phyloP scores from a whole-genome alignment of 2,797 vertebrate genomes.

The Sorex maritimensis region DNA sequence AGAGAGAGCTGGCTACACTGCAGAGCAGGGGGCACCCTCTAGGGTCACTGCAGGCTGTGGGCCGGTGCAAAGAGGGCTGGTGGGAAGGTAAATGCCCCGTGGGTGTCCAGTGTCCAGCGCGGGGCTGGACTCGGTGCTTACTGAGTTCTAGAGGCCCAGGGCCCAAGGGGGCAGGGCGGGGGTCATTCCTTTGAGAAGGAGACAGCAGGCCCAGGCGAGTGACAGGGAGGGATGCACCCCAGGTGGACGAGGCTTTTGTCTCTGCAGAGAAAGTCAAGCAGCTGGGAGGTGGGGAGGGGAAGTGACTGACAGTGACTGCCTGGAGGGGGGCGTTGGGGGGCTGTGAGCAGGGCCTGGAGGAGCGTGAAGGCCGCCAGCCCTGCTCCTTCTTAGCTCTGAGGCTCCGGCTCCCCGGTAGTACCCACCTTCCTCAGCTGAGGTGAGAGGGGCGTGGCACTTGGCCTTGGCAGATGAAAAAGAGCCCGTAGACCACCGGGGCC shows the following conservation, averaged over 20 bases:
- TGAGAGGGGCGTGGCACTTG: too few relatives aligned
- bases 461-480: too few relatives aligned
- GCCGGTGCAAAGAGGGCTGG: background rate
- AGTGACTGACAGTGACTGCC: background rate
- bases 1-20: background rate
- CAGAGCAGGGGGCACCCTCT: background rate
- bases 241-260: background rate
- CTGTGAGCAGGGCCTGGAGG: background rate
- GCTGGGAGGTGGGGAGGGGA: background rate
- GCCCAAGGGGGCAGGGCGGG: background rate
- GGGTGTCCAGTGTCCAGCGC: background rate
- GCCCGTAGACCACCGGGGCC: too few relatives aligned
- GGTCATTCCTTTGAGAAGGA: background rate
- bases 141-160: background rate
- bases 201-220: background rate
- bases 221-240: background rate
- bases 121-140: accelerated
- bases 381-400: too few relatives aligned
- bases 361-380: too few relatives aligned
- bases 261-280: background rate
- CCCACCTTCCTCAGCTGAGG: too few relatives aligned
- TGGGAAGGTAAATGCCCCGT: background rate
- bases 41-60: background rate
- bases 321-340: background rate
- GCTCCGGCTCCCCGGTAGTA: too few relatives aligned